Evolutionary conservation across 1,140 invertebrate species (phyloP), one percentile per base, ranked within the genome.

Genomic region (Dolichoris vasculosae): DNA sequence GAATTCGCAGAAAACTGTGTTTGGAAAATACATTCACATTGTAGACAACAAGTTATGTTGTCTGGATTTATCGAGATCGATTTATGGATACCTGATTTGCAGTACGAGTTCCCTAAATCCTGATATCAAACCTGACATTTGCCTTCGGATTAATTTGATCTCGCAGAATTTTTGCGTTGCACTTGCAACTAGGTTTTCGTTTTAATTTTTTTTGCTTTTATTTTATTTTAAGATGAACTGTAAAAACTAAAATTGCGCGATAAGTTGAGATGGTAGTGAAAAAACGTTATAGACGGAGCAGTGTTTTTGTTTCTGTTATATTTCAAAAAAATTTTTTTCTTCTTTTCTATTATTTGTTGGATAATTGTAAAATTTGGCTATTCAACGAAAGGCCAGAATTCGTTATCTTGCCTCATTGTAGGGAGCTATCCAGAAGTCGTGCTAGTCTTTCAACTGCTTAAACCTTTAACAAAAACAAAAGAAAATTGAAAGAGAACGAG

Each of bases 21-120:
- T 92, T 89, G 86, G 90, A 91, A 83, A 90, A 91, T 89, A 91
- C 90, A 88, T 89, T 92, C 86, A 92, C 90, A 84, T 88, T 93
- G 67, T 93, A 90, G 89, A 80, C 48, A 81, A 80, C 43, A 13
- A 9, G 35, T 69, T 48, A 35, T 43, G 26, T 73, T 63, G 43
- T 83, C 20, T 86, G 76, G 51, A 80, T 83, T 79, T 40, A 30
- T 30, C 51, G 35, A 86, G 75, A 86, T 83, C 85, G 81, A 64
- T 84, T 77, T 83, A 75, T 77, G 46, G 84, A 84, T 84, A 84
- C 69, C 82, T 79, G 80, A 80, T 83, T 87, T 84, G 78, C 81
- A 86, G 85, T 73, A 86, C 81, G 81, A 86, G 76, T 76, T 86
- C 80, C 63, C 32, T 48, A 82, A 26, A 82, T 83, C 67, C 76